These are phyloP conservation scores for Cherax quadricarinatus DNA, from an alignment of 1,140 invertebrate species.

Conservation along the genomic window DNA sequence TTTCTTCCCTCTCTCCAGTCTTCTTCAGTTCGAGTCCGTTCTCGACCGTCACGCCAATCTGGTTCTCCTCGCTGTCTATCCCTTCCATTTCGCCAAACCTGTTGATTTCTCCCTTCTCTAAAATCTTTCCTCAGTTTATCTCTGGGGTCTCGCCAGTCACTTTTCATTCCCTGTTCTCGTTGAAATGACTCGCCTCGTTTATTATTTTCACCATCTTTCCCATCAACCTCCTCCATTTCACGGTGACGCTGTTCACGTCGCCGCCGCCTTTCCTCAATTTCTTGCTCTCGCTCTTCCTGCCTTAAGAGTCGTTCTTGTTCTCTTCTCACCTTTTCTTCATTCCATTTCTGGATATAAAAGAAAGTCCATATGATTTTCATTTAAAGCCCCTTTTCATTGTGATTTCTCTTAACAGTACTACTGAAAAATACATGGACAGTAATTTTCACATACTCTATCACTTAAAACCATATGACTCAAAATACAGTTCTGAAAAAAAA, in stretches of 20 bases:
- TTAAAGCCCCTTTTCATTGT: no score
- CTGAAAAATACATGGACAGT: no score
- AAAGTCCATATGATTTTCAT: slow-evolving; percentile 20
- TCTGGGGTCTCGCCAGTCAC: slow-evolving; percentile 29
- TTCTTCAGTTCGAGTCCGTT: slow-evolving; percentile 34
- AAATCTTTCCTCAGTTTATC: slow-evolving; percentile 9
- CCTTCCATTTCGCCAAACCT: slow-evolving; percentile 36
- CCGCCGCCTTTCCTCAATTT: slow-evolving; percentile 72
- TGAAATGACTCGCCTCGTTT: background rate
- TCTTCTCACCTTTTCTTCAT: slow-evolving; percentile 82
- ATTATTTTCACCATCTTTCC: background rate
- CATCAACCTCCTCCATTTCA: slow-evolving; percentile 23
- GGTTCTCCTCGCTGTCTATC: slow-evolving; percentile 21
- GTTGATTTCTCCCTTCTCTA: slow-evolving; percentile 22
- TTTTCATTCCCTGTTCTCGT: slow-evolving; percentile 15
- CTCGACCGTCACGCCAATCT: slow-evolving; percentile 41
- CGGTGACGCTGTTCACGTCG: slow-evolving; percentile 66
- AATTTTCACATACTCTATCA: no score
- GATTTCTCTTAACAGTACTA: no score
- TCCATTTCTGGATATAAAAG: slow-evolving; percentile 77
- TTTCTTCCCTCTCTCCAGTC: slow-evolving; percentile 35
- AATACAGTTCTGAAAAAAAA: no score
- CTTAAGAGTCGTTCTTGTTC: slow-evolving; percentile 81
- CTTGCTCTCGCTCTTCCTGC: slow-evolving; percentile 75
- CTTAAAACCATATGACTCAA: no score